Conservation (phyloP, 2,113 vertebrate species). For the Dipodomys stephensi region DNA sequence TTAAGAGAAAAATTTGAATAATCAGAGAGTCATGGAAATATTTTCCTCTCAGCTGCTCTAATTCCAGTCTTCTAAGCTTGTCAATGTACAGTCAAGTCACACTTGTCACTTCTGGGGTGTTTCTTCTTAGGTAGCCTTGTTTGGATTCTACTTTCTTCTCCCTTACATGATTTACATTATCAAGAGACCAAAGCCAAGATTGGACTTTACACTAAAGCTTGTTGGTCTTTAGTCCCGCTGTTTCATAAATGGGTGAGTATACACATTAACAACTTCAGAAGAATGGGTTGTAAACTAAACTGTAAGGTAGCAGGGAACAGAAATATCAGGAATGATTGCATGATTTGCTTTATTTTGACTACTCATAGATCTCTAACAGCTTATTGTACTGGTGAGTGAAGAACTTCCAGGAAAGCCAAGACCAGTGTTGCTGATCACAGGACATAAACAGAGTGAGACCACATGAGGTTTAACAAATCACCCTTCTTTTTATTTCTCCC, state of each 20-base stretch:
- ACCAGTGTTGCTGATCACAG: neutral
- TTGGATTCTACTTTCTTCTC: conserved; percentile 13
- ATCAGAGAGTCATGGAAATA: conserved; percentile 14
- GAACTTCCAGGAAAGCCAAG: neutral
- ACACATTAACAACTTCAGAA: neutral
- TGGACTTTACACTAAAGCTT: neutral
- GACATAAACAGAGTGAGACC: neutral
- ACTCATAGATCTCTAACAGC: neutral
- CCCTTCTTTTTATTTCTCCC: neutral
- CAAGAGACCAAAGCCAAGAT: neutral
- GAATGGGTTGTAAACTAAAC: neutral
- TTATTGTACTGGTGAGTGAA: neutral
- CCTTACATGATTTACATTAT: neutral
- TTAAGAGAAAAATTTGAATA: conserved; percentile 35
- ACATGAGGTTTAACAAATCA: neutral
- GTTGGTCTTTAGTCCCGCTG: neutral
- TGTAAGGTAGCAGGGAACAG: no score
- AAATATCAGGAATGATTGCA: neutral
- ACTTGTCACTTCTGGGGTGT: neutral
- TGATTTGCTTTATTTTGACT: neutral
- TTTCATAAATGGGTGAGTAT: neutral
- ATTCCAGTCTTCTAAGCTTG: neutral
- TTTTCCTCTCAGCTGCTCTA: neutral
- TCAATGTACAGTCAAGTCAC: neutral
- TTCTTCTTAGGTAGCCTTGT: neutral